Evolutionary conservation across 2,113 vertebrate genomes (phyloP).

Genomic region (Cyanistes caeruleus): DNA sequence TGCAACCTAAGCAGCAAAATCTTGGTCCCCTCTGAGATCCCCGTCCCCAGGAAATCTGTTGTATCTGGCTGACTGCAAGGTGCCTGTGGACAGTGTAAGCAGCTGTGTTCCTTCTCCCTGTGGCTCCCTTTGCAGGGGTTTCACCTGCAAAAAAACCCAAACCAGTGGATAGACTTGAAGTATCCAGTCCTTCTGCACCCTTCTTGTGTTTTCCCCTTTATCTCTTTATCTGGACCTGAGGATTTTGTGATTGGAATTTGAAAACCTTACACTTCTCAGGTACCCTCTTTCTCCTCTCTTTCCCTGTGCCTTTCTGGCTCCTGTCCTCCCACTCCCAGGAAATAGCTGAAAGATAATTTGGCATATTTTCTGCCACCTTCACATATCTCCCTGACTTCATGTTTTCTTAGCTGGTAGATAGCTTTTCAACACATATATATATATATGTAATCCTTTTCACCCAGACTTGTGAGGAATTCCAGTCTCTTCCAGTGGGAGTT

Average conservation of each 20-base stretch:
- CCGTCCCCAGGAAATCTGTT: neutral
- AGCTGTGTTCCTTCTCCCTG: neutral
- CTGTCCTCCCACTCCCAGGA: conserved; percentile 43
- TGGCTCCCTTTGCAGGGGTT: neutral
- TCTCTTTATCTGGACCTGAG: neutral
- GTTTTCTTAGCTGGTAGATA: conserved; percentile 72
- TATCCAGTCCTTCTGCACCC: neutral
- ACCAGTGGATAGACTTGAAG: neutral
- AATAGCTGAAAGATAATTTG: conserved; percentile 61
- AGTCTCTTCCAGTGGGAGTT: conserved; percentile 70
- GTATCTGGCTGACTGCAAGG: neutral
- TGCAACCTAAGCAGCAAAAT: neutral
- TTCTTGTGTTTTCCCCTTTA: neutral
- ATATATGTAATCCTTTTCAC: conserved; percentile 49
- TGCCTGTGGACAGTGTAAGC: fast-evolving
- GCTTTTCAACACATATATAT: conserved; percentile 44
- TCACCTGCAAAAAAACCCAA: neutral
- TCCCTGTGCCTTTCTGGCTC: neutral
- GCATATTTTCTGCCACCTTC: conserved; percentile 57
- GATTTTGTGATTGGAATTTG: neutral
- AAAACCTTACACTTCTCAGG: neutral
- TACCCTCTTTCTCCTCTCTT: neutral
- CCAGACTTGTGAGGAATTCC: conserved; percentile 67
- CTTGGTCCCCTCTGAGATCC: neutral
- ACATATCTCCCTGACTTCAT: conserved; percentile 48